Evolutionary conservation across 1,140 invertebrate species (phyloP), one percentile per base, ranked within the genome.

Genomic region (Drosophila rhopaloa): DNA sequence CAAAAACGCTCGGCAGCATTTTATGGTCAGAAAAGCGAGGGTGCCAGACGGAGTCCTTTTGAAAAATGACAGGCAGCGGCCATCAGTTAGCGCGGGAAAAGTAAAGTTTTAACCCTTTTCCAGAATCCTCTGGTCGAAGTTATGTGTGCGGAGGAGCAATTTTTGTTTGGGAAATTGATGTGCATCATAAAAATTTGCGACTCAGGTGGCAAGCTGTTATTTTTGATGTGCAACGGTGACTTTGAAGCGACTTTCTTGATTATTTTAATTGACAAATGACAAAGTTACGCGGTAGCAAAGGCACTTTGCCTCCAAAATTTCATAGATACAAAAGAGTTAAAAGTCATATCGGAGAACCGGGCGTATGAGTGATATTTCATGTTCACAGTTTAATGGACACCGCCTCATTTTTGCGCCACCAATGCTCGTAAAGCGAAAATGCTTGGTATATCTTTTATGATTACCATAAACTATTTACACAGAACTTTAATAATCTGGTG

Each of bases 391-490:
- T 85, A 68, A 81, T 67, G 74, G 59, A 27, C 7, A 11, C 2
- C 41, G 66, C 47, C 65, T 68, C 51, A 66, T 53, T 44, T 47
- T 44, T 37, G 14, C 48, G 47, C 46, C 46, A 27, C n/a, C 48
- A 10, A 14, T 8, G 37, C 47, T 76, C 80, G 65, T 83, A 83
- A 77, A 80, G 80, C 19, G 51, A 14, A 67, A 79, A 57, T 68
- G 63, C 58, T 70, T 63, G 50, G 43, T 35, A 48, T 79, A 83
- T 78, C 70, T 70, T 79, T 89, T 72, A 83, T 61, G 84, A 81
- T 89, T 81, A 81, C 77, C 84, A 89, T 89, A 89, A 89, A 89
- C 80, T 89, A 89, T 89, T 89, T 78, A 89, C 77, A 72, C 84
- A 68, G 59, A 78, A 79, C 84, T 74, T 89, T 84, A 88, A 86